A percentile compares a stretch with the other conserved stretches of the same genome.
Conservation (phyloP, 2,797 vertebrate species). For the Ibycter americanus region DNA sequence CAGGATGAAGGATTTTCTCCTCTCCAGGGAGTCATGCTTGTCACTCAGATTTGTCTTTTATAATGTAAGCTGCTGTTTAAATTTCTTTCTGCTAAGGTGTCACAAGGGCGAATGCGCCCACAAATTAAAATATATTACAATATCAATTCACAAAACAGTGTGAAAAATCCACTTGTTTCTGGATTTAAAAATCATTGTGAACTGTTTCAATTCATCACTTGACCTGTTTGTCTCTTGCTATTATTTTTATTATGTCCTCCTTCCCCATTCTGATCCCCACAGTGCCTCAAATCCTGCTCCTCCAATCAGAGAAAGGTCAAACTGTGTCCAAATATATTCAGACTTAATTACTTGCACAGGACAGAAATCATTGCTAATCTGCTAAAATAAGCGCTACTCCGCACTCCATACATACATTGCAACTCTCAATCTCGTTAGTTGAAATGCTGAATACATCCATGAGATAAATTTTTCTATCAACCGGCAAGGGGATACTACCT, state of each 20-base stretch:
- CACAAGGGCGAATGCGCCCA: background rate
- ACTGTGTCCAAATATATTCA: constrained; percentile 25
- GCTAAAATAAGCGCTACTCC: constrained; percentile 12
- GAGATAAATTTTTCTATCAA: background rate
- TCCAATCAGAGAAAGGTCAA: constrained; percentile 9
- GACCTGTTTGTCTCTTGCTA: background rate
- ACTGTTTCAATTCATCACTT: background rate
- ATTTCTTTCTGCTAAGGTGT: background rate
- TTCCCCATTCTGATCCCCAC: background rate
- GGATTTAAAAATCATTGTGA: background rate
- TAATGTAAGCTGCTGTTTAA: background rate
- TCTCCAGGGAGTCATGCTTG: background rate
- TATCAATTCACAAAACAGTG: background rate
- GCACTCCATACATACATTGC: background rate
- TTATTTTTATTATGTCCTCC: background rate
- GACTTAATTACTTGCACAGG: constrained; percentile 20
- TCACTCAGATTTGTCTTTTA: background rate
- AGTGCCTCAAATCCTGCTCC: constrained; percentile 11
- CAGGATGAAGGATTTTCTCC: background rate
- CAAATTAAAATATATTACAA: constrained; percentile 8
- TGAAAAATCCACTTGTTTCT: background rate
- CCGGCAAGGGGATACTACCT: background rate
- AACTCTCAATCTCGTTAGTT: background rate
- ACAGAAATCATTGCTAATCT: constrained; percentile 34
- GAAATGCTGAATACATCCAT: background rate